Conservation (phyloP, 2,888 invertebrate genomes). For the Trachelus troglodyta region DNA sequence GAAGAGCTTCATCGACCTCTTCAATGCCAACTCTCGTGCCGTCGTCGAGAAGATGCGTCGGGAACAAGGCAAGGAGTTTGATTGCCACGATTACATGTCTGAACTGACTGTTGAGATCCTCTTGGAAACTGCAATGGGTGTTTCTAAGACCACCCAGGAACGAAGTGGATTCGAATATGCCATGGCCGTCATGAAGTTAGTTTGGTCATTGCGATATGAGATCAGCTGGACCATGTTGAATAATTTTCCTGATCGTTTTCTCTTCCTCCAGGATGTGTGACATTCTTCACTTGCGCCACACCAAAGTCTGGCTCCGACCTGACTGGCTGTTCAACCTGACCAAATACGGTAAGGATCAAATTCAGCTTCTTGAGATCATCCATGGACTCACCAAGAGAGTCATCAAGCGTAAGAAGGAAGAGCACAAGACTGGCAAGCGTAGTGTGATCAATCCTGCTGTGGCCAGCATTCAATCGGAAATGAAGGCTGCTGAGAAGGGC, state of each 20-base stretch:
- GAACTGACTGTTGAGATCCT: conserved; percentile 87
- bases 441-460: conserved; percentile 46
- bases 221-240: neutral
- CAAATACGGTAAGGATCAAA: conserved; percentile 79
- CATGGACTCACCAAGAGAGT: conserved; percentile 86
- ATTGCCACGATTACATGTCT: conserved; percentile 87
- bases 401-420: conserved; percentile 81
- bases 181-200: conserved; percentile 85
- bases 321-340: conserved; percentile 83
- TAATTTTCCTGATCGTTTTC: conserved; percentile 3
- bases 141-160: conserved; percentile 84
- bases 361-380: conserved; percentile 79
- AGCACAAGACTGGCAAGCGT: conserved; percentile 75
- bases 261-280: conserved; percentile 76
- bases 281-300: conserved; percentile 84
- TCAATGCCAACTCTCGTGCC: conserved; percentile 83
- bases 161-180: conserved; percentile 87
- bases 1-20: conserved; percentile 87
- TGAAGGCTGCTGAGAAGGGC: conserved; percentile 28
- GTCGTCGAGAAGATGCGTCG: conserved; percentile 80
- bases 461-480: conserved; percentile 36
- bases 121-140: conserved; percentile 89
- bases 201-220: conserved; percentile 2
- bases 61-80: conserved; percentile 75
- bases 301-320: conserved; percentile 82